Evolutionary conservation across 2,113 vertebrate species (phyloP).

Genomic region (Atractosteus spatula): DNA sequence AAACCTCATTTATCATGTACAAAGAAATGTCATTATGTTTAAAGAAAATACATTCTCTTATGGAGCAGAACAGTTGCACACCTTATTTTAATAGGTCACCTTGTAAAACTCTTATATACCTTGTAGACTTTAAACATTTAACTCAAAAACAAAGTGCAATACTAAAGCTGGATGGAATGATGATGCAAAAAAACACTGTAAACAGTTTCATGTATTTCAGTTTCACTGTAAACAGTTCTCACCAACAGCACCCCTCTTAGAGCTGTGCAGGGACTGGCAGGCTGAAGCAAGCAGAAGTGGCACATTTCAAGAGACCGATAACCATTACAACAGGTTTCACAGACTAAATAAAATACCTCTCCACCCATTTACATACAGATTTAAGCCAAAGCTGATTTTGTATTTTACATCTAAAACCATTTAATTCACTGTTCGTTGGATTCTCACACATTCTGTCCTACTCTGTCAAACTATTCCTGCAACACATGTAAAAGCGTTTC

Average conservation of each 20-base stretch:
- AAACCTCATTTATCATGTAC: too few species aligned
- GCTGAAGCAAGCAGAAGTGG: slow-evolving; percentile 27
- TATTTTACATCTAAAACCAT: background rate
- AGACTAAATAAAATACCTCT: slow-evolving; percentile 17
- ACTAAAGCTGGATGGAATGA: slow-evolving; percentile 30
- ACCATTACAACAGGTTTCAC: slow-evolving; percentile 13
- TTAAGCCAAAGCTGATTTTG: background rate
- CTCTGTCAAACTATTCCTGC: too few species aligned
- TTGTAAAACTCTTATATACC: too few species aligned
- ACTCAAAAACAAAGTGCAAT: slow-evolving; percentile 39
- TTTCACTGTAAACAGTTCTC: background rate
- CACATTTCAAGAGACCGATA: slow-evolving; percentile 4
- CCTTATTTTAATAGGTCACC: too few species aligned
- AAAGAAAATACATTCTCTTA: too few species aligned
- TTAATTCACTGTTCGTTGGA: background rate
- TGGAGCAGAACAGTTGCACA: too few species aligned
- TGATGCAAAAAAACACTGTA: slow-evolving; percentile 10
- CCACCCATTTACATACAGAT: background rate
- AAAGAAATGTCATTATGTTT: too few species aligned
- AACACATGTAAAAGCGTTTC: too few species aligned
- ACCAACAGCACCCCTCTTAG: background rate
- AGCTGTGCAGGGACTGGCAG: slow-evolving; percentile 16
- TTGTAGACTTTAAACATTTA: slow-evolving; percentile 36
- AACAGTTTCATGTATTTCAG: background rate
- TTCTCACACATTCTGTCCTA: too few species aligned